A percentile compares a stretch with the other conserved stretches of the same genome.
Evolutionary conservation across 2,113 vertebrate species (phyloP).

Genomic region (Isurus oxyrinchus): DNA sequence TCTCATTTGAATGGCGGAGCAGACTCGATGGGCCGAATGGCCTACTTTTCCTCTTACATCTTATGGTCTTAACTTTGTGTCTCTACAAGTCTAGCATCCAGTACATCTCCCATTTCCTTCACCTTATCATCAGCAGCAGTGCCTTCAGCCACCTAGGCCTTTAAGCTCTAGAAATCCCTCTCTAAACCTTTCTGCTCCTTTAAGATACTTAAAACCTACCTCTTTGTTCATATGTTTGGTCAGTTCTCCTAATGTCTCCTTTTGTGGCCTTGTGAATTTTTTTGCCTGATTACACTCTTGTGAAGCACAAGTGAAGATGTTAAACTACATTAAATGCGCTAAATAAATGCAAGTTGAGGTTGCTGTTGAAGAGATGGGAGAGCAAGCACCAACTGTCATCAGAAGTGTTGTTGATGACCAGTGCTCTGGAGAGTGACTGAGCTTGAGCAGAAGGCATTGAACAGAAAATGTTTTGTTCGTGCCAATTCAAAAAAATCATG

Average conservation of each 20-base stretch:
- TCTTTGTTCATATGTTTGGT: no score
- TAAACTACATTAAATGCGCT: not conserved
- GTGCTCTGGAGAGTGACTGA: not conserved
- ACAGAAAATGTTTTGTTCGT: not conserved
- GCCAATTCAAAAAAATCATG: not conserved
- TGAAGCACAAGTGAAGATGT: no score
- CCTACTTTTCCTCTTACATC: no score
- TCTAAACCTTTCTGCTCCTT: not conserved
- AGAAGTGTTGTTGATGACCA: not conserved
- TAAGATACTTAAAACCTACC: not conserved
- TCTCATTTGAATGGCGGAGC: no score
- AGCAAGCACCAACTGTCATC: not conserved
- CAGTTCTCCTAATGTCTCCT: not conserved
- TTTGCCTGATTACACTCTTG: not conserved
- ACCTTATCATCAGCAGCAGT: not conserved
- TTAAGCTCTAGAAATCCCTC: not conserved
- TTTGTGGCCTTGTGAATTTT: not conserved
- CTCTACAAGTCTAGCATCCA: not conserved
- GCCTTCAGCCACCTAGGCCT: not conserved
- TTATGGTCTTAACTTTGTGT: not conserved
- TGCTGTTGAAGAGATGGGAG: slow-evolving; percentile 25
- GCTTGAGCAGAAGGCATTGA: not conserved
- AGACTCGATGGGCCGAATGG: no score
- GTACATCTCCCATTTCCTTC: not conserved
- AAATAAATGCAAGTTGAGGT: not conserved